Percentiles rank a stretch among this genome's conserved stretches.
Conservation (phyloP, 2,888 invertebrate species). For the Busseola fusca region DNA sequence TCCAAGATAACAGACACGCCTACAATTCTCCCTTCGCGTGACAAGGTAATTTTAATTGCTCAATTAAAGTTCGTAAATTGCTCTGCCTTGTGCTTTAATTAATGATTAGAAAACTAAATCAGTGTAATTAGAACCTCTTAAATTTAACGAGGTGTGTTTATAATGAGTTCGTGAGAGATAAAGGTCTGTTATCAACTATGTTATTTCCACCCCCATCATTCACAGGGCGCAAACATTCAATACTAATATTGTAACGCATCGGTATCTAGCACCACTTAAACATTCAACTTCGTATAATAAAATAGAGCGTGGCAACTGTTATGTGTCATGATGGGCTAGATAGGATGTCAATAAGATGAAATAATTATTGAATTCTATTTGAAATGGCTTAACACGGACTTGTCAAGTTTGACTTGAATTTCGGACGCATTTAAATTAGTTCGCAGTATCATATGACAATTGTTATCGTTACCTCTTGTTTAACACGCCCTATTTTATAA, state of each 20-base stretch:
- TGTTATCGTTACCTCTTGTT: too few species aligned
- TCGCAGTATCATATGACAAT: too few species aligned
- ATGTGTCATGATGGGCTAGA: too few species aligned
- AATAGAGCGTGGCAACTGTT: constrained; percentile 37
- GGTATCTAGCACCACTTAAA: constrained; percentile 81
- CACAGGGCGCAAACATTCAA: constrained; percentile 29
- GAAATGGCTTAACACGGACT: constrained; percentile 3
- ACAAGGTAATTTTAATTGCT: background rate
- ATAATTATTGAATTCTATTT: background rate
- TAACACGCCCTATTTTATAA: constrained; percentile 46
- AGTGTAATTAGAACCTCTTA: background rate
- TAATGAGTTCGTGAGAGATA: background rate
- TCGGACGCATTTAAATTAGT: background rate
- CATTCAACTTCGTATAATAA: constrained; percentile 48
- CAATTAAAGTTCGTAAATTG: background rate
- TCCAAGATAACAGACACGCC: background rate
- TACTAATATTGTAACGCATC: constrained; percentile 59
- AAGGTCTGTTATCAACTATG: background rate
- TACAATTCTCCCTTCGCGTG: background rate
- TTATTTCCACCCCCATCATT: constrained; percentile 54
- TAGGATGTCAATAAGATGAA: background rate
- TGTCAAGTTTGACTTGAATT: background rate
- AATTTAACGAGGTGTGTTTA: background rate
- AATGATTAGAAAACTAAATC: background rate
- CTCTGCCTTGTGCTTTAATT: background rate